These are phyloP conservation scores for Limosa lapponica DNA, from an alignment of 2,797 vertebrate species.

Conservation along the genomic window DNA sequence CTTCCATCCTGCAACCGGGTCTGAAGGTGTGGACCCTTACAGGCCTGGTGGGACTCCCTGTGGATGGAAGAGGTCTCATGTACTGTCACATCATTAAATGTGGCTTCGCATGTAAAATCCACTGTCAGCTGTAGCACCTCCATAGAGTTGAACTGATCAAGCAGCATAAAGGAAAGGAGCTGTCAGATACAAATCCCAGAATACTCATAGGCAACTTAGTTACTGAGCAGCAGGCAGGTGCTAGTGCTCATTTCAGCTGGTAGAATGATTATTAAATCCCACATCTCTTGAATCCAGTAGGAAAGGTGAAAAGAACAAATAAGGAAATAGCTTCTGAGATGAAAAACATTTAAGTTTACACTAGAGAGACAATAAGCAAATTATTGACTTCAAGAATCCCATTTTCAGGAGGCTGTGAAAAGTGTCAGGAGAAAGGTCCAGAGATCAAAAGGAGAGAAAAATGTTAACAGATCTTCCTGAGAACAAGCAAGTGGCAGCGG, in stretches of 20 bases:
- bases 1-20: not conserved
- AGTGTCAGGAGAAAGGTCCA: constrained; percentile 2
- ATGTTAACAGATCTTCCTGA: constrained; percentile 43
- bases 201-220: not conserved
- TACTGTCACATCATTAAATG: not conserved
- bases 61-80: not conserved
- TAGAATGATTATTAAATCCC: not conserved
- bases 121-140: not conserved
- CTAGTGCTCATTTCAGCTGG: not conserved
- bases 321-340: constrained; percentile 12
- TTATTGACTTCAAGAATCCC: constrained; percentile 32
- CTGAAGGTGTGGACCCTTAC: not conserved
- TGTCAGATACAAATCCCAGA: not conserved
- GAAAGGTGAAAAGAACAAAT: not conserved
- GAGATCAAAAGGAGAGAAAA: constrained; percentile 52
- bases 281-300: not conserved
- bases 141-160: not conserved
- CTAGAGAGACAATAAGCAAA: constrained; percentile 46
- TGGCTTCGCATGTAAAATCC: not conserved
- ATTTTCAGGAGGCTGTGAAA: constrained; percentile 54
- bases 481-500: constrained; percentile 16
- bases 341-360: constrained; percentile 32
- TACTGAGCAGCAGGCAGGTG: not conserved
- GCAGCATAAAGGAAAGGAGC: not conserved
- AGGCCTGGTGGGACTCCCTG: not conserved